Evolutionary conservation across 2,113 vertebrate genomes (phyloP).

Genomic region (Rhizomys pruinosus): DNA sequence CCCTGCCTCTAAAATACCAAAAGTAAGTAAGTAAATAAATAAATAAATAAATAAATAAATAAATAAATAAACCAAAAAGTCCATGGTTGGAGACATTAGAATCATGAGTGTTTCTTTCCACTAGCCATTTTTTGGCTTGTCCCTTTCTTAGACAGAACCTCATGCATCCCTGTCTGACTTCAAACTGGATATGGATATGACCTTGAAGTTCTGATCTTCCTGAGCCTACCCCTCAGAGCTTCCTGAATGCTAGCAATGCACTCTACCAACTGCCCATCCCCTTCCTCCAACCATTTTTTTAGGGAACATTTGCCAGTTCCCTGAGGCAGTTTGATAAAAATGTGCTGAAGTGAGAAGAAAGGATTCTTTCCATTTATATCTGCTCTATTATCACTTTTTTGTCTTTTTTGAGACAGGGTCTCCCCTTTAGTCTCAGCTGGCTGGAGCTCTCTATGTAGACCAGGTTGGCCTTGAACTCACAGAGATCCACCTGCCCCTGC

Average conservation of each 20-base stretch:
- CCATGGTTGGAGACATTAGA: neutral
- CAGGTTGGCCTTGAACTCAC: no score
- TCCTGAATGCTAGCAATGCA: neutral
- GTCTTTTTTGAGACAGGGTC: no score
- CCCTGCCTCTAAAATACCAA: no score
- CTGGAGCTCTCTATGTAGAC: no score
- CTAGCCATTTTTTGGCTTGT: no score
- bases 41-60: no score
- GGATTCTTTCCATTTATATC: neutral
- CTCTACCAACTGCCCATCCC: neutral
- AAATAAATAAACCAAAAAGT: no score
- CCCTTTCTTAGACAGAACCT: no score
- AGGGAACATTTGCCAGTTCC: neutral
- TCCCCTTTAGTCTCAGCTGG: no score
- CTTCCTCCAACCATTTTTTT: neutral
- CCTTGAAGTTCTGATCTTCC: neutral
- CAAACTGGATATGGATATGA: neutral
- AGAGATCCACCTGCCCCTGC: no score
- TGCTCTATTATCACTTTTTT: neutral
- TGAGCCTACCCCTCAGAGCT: neutral
- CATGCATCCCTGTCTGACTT: no score
- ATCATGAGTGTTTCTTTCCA: neutral
- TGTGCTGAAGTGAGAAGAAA: neutral
- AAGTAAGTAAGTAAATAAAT: no score
- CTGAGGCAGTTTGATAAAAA: neutral